phyloP scores from a whole-genome alignment of 2,113 vertebrate species.

The rat (Rattus norvegicus) region DNA sequence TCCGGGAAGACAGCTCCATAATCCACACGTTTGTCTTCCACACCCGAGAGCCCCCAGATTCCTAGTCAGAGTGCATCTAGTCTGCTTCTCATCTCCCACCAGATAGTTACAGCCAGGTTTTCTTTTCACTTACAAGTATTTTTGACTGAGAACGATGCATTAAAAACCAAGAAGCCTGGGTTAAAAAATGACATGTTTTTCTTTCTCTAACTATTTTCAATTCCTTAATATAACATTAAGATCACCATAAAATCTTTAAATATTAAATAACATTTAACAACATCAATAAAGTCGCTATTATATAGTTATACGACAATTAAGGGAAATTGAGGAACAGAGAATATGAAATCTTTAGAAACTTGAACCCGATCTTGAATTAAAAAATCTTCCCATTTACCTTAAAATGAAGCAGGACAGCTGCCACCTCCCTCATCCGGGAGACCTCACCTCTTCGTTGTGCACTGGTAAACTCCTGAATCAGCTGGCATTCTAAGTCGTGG shows the following conservation, averaged over 20 bases:
- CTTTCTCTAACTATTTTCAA: slow-evolving; percentile 27
- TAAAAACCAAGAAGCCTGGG: neutral
- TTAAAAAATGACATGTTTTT: neutral
- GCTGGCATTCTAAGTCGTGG: slow-evolving; percentile 98
- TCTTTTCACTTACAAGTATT: slow-evolving; percentile 32
- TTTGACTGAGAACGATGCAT: neutral
- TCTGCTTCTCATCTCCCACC: slow-evolving; percentile 11
- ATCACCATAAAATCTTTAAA: slow-evolving; percentile 14
- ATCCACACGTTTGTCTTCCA: slow-evolving; percentile 25
- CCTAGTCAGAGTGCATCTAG: slow-evolving; percentile 26
- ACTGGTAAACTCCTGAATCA: slow-evolving; percentile 98
- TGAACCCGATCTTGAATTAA: slow-evolving; percentile 42
- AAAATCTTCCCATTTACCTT: slow-evolving; percentile 89
- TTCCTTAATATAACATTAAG: slow-evolving; percentile 17
- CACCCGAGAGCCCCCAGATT: neutral
- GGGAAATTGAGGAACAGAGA: slow-evolving; percentile 11
- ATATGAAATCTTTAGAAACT: slow-evolving; percentile 19
- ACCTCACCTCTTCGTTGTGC: slow-evolving; percentile 97
- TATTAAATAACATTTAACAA: slow-evolving; percentile 54
- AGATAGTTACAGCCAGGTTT: neutral
- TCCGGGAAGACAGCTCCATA: neutral
- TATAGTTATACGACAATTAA: neutral
- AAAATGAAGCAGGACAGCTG: slow-evolving; percentile 98
- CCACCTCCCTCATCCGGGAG: slow-evolving; percentile 98
- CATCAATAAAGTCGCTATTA: slow-evolving; percentile 7